Base-by-base conservation (phyloP, 2,113 vertebrate genomes). In the Zosterops japonicus region DNA sequence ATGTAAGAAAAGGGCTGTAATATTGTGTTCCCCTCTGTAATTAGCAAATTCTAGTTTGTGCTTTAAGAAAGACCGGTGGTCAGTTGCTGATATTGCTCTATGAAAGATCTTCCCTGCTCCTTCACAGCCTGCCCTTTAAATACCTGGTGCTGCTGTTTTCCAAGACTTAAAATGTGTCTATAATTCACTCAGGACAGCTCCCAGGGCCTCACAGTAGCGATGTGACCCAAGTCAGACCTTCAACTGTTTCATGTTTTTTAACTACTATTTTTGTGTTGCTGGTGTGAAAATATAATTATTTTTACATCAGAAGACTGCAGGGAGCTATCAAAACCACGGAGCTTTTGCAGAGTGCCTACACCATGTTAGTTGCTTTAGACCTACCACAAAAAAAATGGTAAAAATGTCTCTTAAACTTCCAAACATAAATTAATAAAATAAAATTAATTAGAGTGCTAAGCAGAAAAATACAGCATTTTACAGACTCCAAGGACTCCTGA, bases 1-100 rank as follows among this genome's bases (percentile, higher is more conserved):
- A 97, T 93, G 87, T 96, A 88, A 97, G 97, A 95, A 96, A 97
- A 97, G 88, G 85, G 78, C 55, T 98, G 92, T 95, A 95, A 95
- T 97, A 94, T 80, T 97, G 90, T 67, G 15, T 90, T 86, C 89
- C 94, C 82, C 82, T 83, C 94, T 97, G 95, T 93, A 79, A 92
- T 94, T 95, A 94, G 65, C 87, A 92, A 56, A 59, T 80, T 91
- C 81, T 95, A 83, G 78, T 91, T 94, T 82, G 83, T 74, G 61
- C 41, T 39, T 91, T 91, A 75, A 90, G 71, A 89, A 95, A 94
- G 36, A 55, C 70, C 71, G 88, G 49, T 52, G 87, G 81, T 85
- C 89, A 94, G 29, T 60, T 95, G 77, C 75, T 94, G 87, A 93
- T 97, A 75, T 2, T 79, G 44, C 68, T 25, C 24, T 75, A 68